Conservation (phyloP, 2,888 invertebrate species). For the Tenthredo notha region DNA sequence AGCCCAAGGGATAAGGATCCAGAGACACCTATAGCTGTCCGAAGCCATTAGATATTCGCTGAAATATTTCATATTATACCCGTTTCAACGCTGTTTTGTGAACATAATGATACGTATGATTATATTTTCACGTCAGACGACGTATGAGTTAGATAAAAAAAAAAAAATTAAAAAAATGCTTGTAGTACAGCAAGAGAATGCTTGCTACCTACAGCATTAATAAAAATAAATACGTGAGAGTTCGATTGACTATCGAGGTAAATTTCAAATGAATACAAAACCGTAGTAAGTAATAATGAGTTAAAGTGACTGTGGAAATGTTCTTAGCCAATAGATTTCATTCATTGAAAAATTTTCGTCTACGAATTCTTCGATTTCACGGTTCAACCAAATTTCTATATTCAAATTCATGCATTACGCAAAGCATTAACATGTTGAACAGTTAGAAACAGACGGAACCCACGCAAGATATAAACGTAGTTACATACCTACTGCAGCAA, state of each 20-base stretch:
- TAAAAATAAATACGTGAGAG: neutral
- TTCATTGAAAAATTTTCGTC: constrained; percentile 20
- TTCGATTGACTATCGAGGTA: neutral
- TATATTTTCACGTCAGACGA: neutral
- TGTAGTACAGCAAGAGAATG: no score
- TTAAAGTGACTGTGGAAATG: neutral
- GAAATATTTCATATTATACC: neutral
- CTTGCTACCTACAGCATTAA: neutral
- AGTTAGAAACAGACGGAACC: constrained; percentile 43
- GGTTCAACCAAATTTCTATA: constrained; percentile 47
- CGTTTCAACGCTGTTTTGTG: neutral
- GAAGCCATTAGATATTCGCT: neutral
- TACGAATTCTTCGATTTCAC: constrained; percentile 48
- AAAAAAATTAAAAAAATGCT: no score
- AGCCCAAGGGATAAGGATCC: neutral
- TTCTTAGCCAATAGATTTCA: constrained; percentile 15
- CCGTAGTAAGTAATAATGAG: neutral
- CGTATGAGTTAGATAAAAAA: neutral
- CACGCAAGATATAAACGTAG: constrained; percentile 48
- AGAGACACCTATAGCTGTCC: neutral
- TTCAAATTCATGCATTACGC: constrained; percentile 53
- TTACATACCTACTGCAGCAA: neutral
- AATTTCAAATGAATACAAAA: neutral
- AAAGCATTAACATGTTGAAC: constrained; percentile 50
- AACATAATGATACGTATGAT: neutral